Evolutionary conservation across 2,888 invertebrate species (phyloP).

Genomic region (Ptilodon capucinus): DNA sequence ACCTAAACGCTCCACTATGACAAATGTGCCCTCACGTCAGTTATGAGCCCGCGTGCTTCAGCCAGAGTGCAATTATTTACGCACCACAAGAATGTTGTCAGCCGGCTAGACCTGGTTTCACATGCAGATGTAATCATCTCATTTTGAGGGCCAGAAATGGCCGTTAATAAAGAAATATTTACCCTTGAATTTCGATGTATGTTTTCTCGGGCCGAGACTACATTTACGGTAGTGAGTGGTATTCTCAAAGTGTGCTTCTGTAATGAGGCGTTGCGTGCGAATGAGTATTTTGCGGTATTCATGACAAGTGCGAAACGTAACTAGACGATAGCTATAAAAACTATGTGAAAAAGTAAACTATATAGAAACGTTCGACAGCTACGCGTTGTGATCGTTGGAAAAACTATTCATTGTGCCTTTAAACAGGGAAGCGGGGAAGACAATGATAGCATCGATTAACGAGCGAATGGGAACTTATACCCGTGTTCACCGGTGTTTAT

Average conservation of each 20-base stretch:
- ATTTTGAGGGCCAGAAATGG: conserved; percentile 29
- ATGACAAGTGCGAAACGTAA: conserved; percentile 43
- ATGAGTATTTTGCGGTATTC: conserved; percentile 66
- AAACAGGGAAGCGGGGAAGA: conserved; percentile 68
- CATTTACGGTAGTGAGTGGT: conserved; percentile 43
- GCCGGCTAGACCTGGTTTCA: conserved; percentile 41
- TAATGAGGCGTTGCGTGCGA: conserved; percentile 59
- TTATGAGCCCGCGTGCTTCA: conserved; percentile 33
- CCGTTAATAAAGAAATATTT: conserved; percentile 33
- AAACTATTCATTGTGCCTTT: conserved; percentile 70
- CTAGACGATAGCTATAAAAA: conserved; percentile 41
- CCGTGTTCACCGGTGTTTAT: conserved; percentile 63
- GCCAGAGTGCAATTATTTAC: conserved; percentile 54
- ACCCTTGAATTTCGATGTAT: conserved; percentile 45
- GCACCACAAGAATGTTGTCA: conserved; percentile 44
- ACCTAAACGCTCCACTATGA: conserved; percentile 57
- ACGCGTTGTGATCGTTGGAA: conserved; percentile 63
- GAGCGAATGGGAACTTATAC: conserved; percentile 71
- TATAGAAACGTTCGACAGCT: conserved; percentile 57
- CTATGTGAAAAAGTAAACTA: conserved; percentile 36
- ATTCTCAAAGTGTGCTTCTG: conserved; percentile 43
- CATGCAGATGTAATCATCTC: conserved; percentile 34
- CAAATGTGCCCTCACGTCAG: conserved; percentile 46
- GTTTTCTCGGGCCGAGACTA: conserved; percentile 28
- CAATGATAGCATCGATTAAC: conserved; percentile 73